Conservation (phyloP, 2,797 vertebrate genomes). For the Centroberyx gerrardi region DNA sequence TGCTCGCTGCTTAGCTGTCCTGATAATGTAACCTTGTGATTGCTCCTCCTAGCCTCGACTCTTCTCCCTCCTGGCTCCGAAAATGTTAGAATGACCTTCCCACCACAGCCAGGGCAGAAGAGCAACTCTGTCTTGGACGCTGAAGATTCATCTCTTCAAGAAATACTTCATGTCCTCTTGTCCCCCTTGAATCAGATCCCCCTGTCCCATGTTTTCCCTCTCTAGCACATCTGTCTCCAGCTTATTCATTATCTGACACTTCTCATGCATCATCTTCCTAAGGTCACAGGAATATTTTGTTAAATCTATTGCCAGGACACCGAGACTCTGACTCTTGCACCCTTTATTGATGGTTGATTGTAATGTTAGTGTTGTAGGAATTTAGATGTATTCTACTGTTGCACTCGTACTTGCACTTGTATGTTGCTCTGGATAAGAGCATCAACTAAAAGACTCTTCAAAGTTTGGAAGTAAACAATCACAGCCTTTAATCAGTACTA, state of each 20-base stretch:
- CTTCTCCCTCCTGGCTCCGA: conserved; percentile 53
- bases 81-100: conserved; percentile 72
- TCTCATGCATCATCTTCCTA: no score
- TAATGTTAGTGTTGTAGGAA: no score
- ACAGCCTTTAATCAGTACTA: neutral
- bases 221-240: neutral
- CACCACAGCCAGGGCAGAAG: conserved; percentile 48
- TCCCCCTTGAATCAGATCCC: conserved; percentile 46
- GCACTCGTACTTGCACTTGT: no score
- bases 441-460: no score
- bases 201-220: conserved; percentile 9
- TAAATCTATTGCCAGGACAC: no score
- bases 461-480: neutral
- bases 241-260: no score
- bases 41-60: conserved; percentile 61
- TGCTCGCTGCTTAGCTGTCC: conserved; percentile 56
- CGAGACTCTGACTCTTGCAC: no score
- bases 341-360: no score
- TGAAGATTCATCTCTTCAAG: conserved; percentile 64
- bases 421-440: no score
- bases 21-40: conserved; percentile 68
- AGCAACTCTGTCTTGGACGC: conserved; percentile 48
- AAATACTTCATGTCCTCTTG: conserved; percentile 58
- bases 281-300: no score
- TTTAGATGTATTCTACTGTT: no score